Base-by-base conservation (phyloP, 2,113 vertebrate genomes). In the Panthera uncia region DNA sequence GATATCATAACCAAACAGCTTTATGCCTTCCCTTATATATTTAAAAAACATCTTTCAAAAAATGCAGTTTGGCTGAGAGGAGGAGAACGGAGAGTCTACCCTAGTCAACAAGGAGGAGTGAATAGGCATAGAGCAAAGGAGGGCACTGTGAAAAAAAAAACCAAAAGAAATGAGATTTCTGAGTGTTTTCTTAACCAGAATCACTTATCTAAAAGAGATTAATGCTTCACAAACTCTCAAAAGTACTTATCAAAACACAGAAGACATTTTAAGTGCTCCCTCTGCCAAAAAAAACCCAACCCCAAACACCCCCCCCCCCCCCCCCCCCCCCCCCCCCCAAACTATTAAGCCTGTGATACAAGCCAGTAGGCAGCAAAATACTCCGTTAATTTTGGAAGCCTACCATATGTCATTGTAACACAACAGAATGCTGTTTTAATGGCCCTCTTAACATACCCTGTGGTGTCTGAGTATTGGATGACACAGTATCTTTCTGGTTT, bases 341-440 rank as follows among this genome's bases (percentile, higher is more conserved):
- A 80, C 38, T 89, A 81, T 85, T 82, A 90, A 96, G 69, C 71
- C 16, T 96, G 33, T 86, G 73, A 93, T 80, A 86, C 66, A 95
- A 92, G 71, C 38, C 92, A 96, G 88, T 92, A 96, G 73, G 93
- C 89, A 97, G 92, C 61, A 95, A 95, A 97, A 93, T 89, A 94
- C 45, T 94, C 50, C 92, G 76, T 89, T 97, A 96, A 93, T 97
- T 97, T 94, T 91, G 90, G 93, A 97, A 97, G 88, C 36, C n/a
- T 96, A 71, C 85, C 85, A 91, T 89, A 82, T 96, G 95, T 91
- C 84, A 94, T 61, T 25, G 4, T 78, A 97, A 90, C 78, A 94
- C 57, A 83, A 82, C 19, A 69, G 94, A 95, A 93, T 33, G 65
- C 65, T 52, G 11, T 66, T 52, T 78, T 94, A 94, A 78, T 94